These are phyloP conservation scores for Drosophila pallidifrons DNA, from an alignment of 1,140 invertebrate genomes.

Conservation along the genomic window DNA sequence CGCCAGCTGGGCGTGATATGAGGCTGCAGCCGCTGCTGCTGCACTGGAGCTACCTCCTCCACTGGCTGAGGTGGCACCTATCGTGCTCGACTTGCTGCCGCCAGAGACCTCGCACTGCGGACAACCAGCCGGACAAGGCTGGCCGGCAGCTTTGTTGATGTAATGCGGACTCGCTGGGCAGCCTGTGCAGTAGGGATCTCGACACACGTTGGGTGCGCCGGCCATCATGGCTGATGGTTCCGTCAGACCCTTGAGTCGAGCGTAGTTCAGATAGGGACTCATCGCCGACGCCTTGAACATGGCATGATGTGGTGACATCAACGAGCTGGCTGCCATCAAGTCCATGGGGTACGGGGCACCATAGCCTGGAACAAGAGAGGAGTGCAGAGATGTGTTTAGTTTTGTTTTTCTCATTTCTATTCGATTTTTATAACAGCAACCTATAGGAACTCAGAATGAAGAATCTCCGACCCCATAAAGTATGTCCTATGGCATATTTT, in stretches of 20 bases:
- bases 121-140: slow-evolving; percentile 93
- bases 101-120: slow-evolving; percentile 90
- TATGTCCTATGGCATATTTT: too few relatives aligned
- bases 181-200: slow-evolving; percentile 96
- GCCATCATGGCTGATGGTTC: slow-evolving; percentile 79
- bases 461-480: too few relatives aligned
- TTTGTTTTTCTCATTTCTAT: background rate
- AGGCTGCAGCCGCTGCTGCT: slow-evolving; percentile 82
- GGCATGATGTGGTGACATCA: slow-evolving; percentile 90
- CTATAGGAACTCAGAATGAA: too few relatives aligned
- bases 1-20: slow-evolving; percentile 91
- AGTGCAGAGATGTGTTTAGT: too few relatives aligned
- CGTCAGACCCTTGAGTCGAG: slow-evolving; percentile 88
- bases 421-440: too few relatives aligned
- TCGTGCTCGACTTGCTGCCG: slow-evolving; percentile 54
- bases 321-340: slow-evolving; percentile 89
- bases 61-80: slow-evolving; percentile 11
- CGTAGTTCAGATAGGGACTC: slow-evolving; percentile 90
- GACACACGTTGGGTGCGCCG: slow-evolving; percentile 90
- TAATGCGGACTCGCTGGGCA: slow-evolving; percentile 94
- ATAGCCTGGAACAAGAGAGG: slow-evolving; percentile 56
- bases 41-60: slow-evolving; percentile 48
- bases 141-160: slow-evolving; percentile 86
- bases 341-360: slow-evolving; percentile 89
- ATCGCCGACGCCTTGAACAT: slow-evolving; percentile 88